phyloP scores from a whole-genome alignment of 1,140 invertebrate species.

The Magallana ariakensis region DNA sequence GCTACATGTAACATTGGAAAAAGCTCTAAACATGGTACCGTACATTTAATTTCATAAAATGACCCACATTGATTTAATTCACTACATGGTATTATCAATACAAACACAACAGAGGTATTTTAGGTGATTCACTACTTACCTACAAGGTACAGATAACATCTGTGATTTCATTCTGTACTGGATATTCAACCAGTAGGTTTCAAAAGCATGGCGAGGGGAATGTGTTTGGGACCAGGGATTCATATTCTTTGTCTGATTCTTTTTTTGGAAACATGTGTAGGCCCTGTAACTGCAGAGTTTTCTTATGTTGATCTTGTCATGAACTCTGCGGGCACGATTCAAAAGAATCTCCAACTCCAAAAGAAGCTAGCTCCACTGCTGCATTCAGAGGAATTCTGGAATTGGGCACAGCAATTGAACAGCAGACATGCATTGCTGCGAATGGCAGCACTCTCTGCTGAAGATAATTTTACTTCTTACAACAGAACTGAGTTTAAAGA shows the following conservation, averaged over 20 bases:
- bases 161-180: background rate
- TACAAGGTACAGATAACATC: background rate
- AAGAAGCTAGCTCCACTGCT: background rate
- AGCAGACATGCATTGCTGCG: background rate
- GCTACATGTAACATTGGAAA: no score
- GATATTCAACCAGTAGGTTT: background rate
- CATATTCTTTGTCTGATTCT: background rate
- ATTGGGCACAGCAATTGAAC: background rate
- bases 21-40: no score
- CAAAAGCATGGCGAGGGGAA: background rate
- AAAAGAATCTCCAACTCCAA: background rate
- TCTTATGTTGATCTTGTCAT: constrained; percentile 7
- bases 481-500: background rate
- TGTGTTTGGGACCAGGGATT: background rate
- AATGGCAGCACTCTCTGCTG: background rate
- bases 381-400: background rate
- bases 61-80: background rate
- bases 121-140: no score
- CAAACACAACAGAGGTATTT: no score
- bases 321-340: background rate
- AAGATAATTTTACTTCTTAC: background rate
- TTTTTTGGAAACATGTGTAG: background rate
- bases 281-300: background rate
- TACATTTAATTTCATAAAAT: no score
- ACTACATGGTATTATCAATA: no score